Evolutionary conservation across 2,888 invertebrate genomes (phyloP), one percentile per base, ranked within the genome.

Genomic region (Epinotia nisella): DNA sequence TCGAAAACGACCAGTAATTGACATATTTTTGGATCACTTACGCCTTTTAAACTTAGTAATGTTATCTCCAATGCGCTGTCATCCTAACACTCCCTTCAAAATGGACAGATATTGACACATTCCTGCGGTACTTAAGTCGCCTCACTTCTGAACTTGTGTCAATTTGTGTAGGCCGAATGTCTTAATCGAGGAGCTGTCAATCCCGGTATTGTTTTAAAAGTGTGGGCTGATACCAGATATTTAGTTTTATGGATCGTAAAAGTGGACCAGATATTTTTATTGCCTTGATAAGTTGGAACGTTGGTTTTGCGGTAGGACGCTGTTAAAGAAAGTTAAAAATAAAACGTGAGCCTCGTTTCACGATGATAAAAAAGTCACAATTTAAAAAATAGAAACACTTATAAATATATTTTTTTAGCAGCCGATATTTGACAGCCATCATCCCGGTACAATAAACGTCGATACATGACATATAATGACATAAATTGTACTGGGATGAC

Each of bases 131-230:
- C 39, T 24, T 70, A 70, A 21, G 61, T 17, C 69, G 11, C 61
- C 24, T 61, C 15, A 55, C 41, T 10, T 15, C 69, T 51, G 24
- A 17, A 19, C n/a, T 39, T 17, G 13, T 53, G 61, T 17, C 9
- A 24, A 24, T 4, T 41, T 29, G 55, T 61, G 70, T 64, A 71
- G 64, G 58, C 61, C 55, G 72, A 71, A 67, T 51, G 56, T 56
- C 72, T 72, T 68, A 68, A 72, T 72, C 67, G 53, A 21, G 55
- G 39, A 67, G 17, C 60, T 72, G 72, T 72, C 72, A 72, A 72
- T 67, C 72, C 35, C 66, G 41, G 66, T 56, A 67, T 67, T 71
- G 71, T 71, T 67, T 67, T 61, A 67, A 45, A 64, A 55, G 67
- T 61, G 72, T 72, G 72, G 72, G 67, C 15, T 45, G 71, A 29